Base-by-base conservation (phyloP, 2,888 invertebrate species). In the Phalera bucephala region DNA sequence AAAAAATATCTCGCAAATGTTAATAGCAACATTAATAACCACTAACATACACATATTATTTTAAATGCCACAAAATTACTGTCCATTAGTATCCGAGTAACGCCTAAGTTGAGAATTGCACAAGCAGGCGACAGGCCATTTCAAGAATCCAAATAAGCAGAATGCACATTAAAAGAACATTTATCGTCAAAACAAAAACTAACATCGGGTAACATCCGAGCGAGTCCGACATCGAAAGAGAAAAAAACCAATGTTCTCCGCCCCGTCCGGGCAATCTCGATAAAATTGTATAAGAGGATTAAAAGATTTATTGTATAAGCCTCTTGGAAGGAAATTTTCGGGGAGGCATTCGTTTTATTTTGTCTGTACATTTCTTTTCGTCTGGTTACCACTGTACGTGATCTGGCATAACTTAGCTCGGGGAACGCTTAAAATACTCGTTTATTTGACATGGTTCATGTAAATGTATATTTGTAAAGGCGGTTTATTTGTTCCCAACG, bases 201-300 rank as follows among this genome's bases (percentile, higher is more conserved):
- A 59, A 64, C 64, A 65, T 64, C 52, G 64, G 64, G 55, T 63
- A 61, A 61, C 54, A 61, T 60, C 64, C 53, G 63, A 55, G 53
- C 57, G 44, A 56, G 55, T 53, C 46, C 59, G 29, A 29, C 29
- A 29, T 8, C 29, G 19, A 45, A 55, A 48, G 49, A 46, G 55
- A 56, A 50, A 46, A 38, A 52, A 45, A 10, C 31, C 29, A 26
- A 33, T 29, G 29, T 11, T 29, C 36, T 6, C 44, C 31, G 6
- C 56, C 58, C 62, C 58, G 67, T 69, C 56, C 68, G 63, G 71
- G 68, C 80, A 78, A 84, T 84, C 83, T 76, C 78, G 80, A 84
- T 84, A 81, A 82, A 85, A 86, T 84, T 82, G 79, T 81, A 73
- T 83, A 81, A 84, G 82, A 80, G 79, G 86, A 86, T 87, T 86